A percentile compares a stretch with the other conserved stretches of the same genome.
Conservation (phyloP, 2,797 vertebrate genomes). For the Paratrypauchen microcephalus region DNA sequence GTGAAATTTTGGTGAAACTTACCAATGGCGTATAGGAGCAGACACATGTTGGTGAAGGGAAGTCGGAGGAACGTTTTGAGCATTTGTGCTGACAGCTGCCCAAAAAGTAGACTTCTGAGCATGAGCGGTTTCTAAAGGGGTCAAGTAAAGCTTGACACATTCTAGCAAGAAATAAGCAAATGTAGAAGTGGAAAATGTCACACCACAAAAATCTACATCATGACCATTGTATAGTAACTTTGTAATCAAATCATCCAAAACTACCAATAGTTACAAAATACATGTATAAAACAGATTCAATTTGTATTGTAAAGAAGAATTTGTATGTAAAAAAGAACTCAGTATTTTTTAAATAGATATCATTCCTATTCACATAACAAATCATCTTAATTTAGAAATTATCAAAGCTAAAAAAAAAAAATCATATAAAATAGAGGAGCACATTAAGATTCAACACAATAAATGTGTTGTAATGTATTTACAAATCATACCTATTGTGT, state of each 20-base stretch:
- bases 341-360: no score
- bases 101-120: slow-evolving; percentile 18
- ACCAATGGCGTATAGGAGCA: slow-evolving; percentile 33
- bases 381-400: no score
- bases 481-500: no score
- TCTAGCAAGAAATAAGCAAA: not conserved
- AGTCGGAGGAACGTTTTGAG: slow-evolving; percentile 5
- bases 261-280: not conserved
- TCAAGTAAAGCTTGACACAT: not conserved
- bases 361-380: no score
- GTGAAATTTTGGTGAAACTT: slow-evolving; percentile 17
- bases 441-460: no score
- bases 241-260: not conserved
- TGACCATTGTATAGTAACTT: not conserved
- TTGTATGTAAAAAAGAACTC: no score
- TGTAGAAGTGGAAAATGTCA: not conserved
- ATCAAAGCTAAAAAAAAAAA: no score
- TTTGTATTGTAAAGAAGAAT: no score
- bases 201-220: not conserved
- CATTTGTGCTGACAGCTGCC: not conserved
- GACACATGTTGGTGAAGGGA: slow-evolving; percentile 23
- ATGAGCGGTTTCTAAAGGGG: slow-evolving; percentile 39
- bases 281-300: not conserved
- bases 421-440: no score
- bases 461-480: no score